These are phyloP conservation scores for Cephus nigrinus DNA, from an alignment of 2,888 invertebrate genomes.

Conservation along the genomic window DNA sequence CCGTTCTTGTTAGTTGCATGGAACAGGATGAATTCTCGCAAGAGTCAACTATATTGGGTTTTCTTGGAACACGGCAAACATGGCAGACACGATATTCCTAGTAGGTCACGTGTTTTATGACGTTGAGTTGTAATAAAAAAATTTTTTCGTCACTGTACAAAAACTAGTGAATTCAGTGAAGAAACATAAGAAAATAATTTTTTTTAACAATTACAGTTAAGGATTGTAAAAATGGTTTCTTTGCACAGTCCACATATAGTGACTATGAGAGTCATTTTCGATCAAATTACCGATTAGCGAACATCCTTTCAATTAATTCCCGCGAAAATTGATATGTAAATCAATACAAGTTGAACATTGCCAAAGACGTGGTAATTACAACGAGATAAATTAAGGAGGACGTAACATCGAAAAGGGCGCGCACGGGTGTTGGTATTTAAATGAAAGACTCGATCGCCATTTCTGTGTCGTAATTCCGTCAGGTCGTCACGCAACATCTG, in stretches of 20 bases:
- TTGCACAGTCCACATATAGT: not conserved
- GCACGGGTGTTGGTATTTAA: not conserved
- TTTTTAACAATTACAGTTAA: not conserved
- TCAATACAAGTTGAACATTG: not conserved
- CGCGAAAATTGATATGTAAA: not conserved
- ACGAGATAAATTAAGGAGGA: not conserved
- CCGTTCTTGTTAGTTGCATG: slow-evolving; percentile 37
- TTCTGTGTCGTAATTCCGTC: not conserved
- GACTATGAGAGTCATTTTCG: not conserved
- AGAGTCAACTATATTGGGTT: not conserved
- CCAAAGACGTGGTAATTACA: not conserved
- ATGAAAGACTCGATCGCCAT: not conserved
- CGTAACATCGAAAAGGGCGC: not conserved
- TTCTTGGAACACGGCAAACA: not conserved
- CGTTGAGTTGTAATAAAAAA: not conserved
- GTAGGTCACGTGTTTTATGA: not conserved
- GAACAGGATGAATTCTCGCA: not conserved
- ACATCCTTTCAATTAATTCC: not conserved
- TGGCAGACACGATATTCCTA: not conserved
- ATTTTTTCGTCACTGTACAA: not conserved
- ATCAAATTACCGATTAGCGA: not conserved
- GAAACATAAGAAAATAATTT: not conserved
- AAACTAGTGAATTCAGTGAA: not conserved
- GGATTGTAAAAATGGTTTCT: too few relatives aligned
- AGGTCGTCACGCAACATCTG: not conserved